Percentiles rank a stretch among this genome's conserved stretches.
Conservation (phyloP, 2,113 vertebrate genomes). For the Eidolon helvum region DNA sequence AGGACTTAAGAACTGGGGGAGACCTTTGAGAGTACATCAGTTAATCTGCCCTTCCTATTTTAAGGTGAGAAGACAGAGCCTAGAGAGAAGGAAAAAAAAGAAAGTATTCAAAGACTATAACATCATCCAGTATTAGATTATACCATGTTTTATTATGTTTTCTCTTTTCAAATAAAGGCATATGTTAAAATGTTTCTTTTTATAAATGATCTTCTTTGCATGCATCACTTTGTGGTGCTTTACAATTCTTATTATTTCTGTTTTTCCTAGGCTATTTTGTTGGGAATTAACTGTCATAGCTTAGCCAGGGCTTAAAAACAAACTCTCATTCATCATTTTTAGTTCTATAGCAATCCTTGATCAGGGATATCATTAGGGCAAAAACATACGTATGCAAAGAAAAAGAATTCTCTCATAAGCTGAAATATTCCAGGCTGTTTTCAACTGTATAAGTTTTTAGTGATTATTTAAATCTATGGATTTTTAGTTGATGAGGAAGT, state of each 20-base stretch:
- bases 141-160: neutral
- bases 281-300: neutral
- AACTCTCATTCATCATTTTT: neutral
- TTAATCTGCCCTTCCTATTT: neutral
- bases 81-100: neutral
- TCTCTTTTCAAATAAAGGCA: slow-evolving; percentile 1
- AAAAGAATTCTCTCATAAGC: neutral
- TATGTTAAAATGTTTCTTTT: neutral
- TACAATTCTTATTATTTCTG: neutral
- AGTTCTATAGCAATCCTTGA: neutral
- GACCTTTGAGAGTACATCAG: neutral
- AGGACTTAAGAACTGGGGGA: neutral
- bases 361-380: neutral
- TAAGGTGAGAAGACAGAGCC: neutral
- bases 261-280: slow-evolving; percentile 2
- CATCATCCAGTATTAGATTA: neutral
- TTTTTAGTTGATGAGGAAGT: neutral
- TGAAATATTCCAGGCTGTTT: neutral
- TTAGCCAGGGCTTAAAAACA: neutral
- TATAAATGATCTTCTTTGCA: neutral
- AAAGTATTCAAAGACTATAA: neutral
- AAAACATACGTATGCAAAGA: neutral
- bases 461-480: slow-evolving; percentile 10
- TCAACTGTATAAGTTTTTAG: neutral
- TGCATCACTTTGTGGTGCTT: neutral